Evolutionary conservation across 2,888 invertebrate genomes (phyloP), one percentile per base, ranked within the genome.

Genomic region (Agelastica alni): DNA sequence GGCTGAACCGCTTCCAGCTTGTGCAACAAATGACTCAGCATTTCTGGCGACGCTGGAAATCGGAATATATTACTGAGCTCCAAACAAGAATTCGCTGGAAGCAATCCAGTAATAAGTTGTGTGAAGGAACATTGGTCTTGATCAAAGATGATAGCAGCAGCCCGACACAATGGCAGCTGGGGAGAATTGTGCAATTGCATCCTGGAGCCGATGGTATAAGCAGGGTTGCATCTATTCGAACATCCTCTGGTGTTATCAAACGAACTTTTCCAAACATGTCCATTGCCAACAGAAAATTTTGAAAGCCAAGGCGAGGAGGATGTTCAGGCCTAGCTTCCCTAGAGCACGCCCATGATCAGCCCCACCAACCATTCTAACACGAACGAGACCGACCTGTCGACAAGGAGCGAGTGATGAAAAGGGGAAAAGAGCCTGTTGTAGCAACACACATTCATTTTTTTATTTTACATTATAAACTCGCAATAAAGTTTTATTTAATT

Each of bases 1-100:
- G 47, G 13, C 37, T 47, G n/a, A 17, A 37, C 17, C 45, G 31
- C 12, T 48, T 39, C 28, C 43, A 30, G 20, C 10, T 28, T 2
- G 18, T 65, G 1, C 64, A 65, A 20, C 46, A 51, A 3, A 18
- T 53, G 4, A 13, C 6, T 14, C 34, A 34, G n/a, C 49, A 61
- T 20, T 58, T 51, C 7, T 66, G 34, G 34, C 7, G 13, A 34
- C 13, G 16, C 6, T 34, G 13, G 16, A 34, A 34, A 34, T 14
- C 34, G 1, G 14, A 34, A 14, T 34, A 34, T 9, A 34, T 34
- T 14, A 3, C 34, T 7, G 13, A 34, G 14, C 34, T 34, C 13
- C 34, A 34, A 34, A 14, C 14, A 12, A 34, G 14, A 9, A 14
- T 12, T 5, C 34, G 16, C 14, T 34, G 34, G 34, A 34, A 34